Conservation (phyloP, 1,140 invertebrate genomes). For the Lasioglossum baleicum region DNA sequence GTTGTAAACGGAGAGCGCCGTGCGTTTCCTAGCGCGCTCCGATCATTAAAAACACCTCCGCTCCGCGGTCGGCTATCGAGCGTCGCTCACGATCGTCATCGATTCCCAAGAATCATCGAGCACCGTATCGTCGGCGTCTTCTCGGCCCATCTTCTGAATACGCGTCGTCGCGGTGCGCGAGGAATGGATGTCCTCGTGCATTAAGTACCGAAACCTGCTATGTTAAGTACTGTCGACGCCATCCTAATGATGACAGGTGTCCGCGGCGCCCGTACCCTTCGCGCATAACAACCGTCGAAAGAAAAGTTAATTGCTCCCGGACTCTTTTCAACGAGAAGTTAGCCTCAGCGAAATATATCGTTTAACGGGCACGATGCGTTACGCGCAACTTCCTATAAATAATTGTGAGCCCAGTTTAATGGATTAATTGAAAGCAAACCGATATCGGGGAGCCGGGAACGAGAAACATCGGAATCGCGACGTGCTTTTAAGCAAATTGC, state of each 20-base stretch:
- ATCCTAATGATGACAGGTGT: conserved; percentile 36
- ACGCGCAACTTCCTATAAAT: neutral
- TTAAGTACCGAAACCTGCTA: conserved; percentile 28
- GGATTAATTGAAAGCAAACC: neutral
- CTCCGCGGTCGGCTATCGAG: neutral
- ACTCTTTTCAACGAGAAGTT: conserved; percentile 5
- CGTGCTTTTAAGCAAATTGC: neutral
- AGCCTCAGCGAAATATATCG: conserved; percentile 20
- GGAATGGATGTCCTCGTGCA: neutral
- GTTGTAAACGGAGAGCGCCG: conserved; percentile 23
- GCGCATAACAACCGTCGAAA: conserved; percentile 20
- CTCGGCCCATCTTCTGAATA: too few relatives aligned
- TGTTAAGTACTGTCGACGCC: conserved; percentile 10
- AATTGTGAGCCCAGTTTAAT: neutral
- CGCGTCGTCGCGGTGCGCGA: neutral
- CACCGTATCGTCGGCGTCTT: neutral
- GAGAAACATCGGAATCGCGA: neutral
- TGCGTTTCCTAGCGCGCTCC: conserved; percentile 3
- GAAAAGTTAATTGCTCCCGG: conserved; percentile 37
- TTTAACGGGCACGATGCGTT: neutral
- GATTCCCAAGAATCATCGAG: neutral
- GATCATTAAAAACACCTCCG: conserved; percentile 18
- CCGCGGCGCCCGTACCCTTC: neutral
- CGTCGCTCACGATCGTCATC: conserved; percentile 5
- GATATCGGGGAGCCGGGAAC: neutral